Evolutionary conservation across 2,797 vertebrate species (phyloP), one percentile per base, ranked within the genome.

Genomic region (Ceryle rudis): DNA sequence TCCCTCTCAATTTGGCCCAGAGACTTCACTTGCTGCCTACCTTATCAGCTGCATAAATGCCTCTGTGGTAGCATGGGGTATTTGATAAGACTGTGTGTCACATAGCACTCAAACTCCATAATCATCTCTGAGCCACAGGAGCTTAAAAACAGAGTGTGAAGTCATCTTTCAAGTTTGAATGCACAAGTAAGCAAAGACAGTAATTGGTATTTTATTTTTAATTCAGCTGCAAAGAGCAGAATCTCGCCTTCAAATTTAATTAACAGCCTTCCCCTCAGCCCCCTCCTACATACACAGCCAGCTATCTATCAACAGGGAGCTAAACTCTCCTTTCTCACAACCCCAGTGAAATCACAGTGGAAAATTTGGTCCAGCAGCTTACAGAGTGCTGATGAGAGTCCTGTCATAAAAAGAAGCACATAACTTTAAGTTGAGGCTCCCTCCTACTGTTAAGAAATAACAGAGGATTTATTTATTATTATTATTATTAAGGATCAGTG

Each of bases 141-240:
- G 96, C 96, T 97, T 98, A 97, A 95, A 97, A 97, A 96, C 39
- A 23, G 95, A 97, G 94, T 95, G 97, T 97, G 96, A 98, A 98
- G 98, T 97, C 97, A 97, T 97, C 96, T 97, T 98, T 97, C 96
- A 97, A 97, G 96, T 97, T 96, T 97, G 97, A 98, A 97, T 97
- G 95, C 95, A 93, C 97, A 98, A 97, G 95, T 93, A 97, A 97
- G 97, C 97, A 97, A 98, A 97, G 95, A 98, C 96, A 98, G 95
- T 97, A 98, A 97, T 97, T 97, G 98, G 89, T 94, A 97, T 98
- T 98, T 98, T 97, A 95, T 98, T 98, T 98, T 97, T 98, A 98
- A 98, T 97, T 97, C 97, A 96, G 90, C 95, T 96, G 95, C 90
- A 98, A 98, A 98, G 89, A 97, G 90, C 84, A 98, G 96, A 97